These are phyloP conservation scores for Genyomyrus donnyi DNA, from an alignment of 2,113 vertebrate species.

Conservation along the genomic window DNA sequence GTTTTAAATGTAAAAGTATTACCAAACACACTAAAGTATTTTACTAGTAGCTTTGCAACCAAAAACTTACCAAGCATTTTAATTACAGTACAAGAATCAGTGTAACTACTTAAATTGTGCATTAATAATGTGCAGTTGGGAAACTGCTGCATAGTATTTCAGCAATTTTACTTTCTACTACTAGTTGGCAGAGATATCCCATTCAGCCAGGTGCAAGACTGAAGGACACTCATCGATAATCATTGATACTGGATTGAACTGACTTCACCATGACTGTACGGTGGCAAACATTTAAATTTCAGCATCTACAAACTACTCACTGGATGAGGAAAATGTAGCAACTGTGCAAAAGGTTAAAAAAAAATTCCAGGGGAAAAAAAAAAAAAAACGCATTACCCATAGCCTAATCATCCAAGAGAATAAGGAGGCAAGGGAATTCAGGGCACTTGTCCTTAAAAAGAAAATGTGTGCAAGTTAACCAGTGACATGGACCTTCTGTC, in stretches of 20 bases:
- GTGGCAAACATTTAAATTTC: neutral
- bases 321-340: neutral
- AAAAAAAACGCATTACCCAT: neutral
- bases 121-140: slow-evolving; percentile 32
- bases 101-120: too few relatives aligned
- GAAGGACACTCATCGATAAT: too few relatives aligned
- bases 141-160: slow-evolving; percentile 53
- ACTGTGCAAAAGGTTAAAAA: neutral
- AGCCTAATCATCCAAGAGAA: neutral
- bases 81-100: slow-evolving; percentile 13
- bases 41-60: slow-evolving; percentile 31
- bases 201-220: too few relatives aligned
- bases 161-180: slow-evolving; percentile 5
- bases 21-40: neutral
- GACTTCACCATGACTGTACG: neutral
- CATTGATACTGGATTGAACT: slow-evolving; percentile 21
- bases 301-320: neutral
- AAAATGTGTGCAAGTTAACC: neutral
- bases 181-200: too few relatives aligned
- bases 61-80: slow-evolving; percentile 26
- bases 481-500: neutral
- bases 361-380: neutral
- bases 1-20: too few relatives aligned
- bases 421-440: neutral
- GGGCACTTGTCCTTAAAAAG: neutral